Percentiles rank a stretch among this genome's conserved stretches.
Conservation (phyloP, 92 coral and sea anemone species). For the Meandrina meandrites region DNA sequence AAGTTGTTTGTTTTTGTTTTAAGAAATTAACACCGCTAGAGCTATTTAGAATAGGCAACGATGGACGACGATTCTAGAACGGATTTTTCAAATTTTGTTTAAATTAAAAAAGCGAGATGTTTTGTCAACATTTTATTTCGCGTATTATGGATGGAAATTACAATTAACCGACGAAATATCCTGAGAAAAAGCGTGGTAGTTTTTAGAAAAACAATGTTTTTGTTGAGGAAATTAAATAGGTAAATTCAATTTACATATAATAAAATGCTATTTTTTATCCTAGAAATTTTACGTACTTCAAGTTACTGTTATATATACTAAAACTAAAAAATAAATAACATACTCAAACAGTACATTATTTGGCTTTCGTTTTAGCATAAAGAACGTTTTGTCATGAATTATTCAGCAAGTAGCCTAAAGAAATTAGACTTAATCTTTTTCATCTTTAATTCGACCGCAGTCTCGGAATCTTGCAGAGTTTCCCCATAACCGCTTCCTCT, state of each 20-base stretch:
- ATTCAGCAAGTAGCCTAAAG: constrained; percentile 24
- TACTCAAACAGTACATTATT: constrained; percentile 1
- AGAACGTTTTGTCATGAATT: constrained; percentile 22
- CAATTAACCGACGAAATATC: neutral
- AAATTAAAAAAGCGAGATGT: constrained; percentile 6
- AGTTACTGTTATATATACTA: neutral
- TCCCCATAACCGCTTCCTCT: neutral
- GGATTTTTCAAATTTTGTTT: constrained; percentile 11
- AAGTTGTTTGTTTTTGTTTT: constrained; percentile 5
- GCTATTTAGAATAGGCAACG: neutral
- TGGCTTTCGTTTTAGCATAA: constrained; percentile 4
- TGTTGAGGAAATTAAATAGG: constrained; percentile 4
- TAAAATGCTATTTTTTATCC: neutral
- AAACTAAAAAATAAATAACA: neutral
- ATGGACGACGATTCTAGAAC: neutral
- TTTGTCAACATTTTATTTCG: constrained; percentile 14
- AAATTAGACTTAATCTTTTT: neutral
- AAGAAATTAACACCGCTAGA: neutral
- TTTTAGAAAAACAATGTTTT: neutral
- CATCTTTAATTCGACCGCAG: constrained; percentile 15
- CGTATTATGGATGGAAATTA: neutral
- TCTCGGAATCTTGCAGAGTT: constrained; percentile 9
- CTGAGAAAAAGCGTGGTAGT: neutral
- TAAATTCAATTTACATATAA: neutral
- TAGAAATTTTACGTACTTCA: neutral